These are phyloP conservation scores for Darevskia nairensis DNA, from an alignment of 2,797 vertebrate species.

Conservation along the genomic window DNA sequence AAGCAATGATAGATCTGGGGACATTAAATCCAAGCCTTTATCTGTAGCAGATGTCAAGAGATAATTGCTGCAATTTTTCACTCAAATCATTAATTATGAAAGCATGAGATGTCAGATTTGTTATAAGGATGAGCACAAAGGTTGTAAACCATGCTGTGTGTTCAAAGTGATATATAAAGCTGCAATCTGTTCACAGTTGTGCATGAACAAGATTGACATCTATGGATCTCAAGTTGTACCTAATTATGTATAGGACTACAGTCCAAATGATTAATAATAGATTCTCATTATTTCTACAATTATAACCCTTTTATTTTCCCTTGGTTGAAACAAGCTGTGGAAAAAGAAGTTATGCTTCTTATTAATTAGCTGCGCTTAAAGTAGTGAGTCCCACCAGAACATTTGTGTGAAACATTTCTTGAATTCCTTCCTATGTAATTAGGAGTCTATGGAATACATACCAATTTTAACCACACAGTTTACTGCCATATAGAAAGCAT, in stretches of 20 bases:
- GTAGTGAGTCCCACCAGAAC: neutral
- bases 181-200: neutral
- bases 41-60: neutral
- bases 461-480: neutral
- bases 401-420: slow-evolving; percentile 1
- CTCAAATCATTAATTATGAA: neutral
- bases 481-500: slow-evolving; percentile 10
- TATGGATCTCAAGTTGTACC: neutral
- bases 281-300: neutral
- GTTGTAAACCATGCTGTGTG: neutral
- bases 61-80: slow-evolving; percentile 1
- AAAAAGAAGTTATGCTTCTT: neutral
- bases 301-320: neutral
- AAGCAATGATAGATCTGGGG: neutral
- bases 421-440: neutral
- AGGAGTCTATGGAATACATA: slow-evolving; percentile 14
- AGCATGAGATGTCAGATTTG: neutral
- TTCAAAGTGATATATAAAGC: neutral
- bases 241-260: neutral
- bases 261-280: neutral
- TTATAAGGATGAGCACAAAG: neutral
- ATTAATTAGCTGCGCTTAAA: neutral
- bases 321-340: neutral
- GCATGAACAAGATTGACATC: neutral
- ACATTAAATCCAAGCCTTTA: neutral